Conservation (phyloP, 2,113 vertebrate genomes). For the Dromas ardeola region DNA sequence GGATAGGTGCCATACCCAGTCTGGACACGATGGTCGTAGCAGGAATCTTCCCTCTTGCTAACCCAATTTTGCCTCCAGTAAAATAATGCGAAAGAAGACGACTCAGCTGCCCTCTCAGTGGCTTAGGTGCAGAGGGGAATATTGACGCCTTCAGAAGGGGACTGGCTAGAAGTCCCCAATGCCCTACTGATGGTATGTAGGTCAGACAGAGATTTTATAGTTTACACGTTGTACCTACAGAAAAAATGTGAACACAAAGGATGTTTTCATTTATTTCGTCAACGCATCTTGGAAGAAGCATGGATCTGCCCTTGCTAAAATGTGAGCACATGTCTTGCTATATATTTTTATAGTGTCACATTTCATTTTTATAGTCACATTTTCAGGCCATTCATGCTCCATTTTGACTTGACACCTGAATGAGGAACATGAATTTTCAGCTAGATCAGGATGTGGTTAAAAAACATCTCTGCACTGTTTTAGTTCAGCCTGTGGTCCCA, state of each 20-base stretch:
- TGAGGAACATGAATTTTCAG: not conserved
- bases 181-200: not conserved
- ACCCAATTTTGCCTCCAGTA: not conserved
- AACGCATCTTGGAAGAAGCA: not conserved
- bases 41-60: not conserved
- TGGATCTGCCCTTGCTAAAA: not conserved
- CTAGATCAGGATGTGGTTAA: not conserved
- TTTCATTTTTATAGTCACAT: too few species aligned
- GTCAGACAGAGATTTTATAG: not conserved
- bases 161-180: not conserved
- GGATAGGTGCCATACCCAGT: not conserved
- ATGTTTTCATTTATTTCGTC: not conserved
- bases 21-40: rapidly evolving
- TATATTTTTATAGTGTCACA: not conserved
- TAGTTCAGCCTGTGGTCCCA: not conserved
- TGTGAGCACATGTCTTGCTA: not conserved
- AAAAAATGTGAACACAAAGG: not conserved
- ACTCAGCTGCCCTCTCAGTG: not conserved
- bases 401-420: not conserved
- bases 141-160: not conserved
- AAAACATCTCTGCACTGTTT: not conserved
- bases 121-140: not conserved
- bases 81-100: not conserved
- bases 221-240: not conserved
- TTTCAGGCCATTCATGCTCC: not conserved